Evolutionary conservation across 2,888 invertebrate species (phyloP).

Genomic region (Timandra comae): DNA sequence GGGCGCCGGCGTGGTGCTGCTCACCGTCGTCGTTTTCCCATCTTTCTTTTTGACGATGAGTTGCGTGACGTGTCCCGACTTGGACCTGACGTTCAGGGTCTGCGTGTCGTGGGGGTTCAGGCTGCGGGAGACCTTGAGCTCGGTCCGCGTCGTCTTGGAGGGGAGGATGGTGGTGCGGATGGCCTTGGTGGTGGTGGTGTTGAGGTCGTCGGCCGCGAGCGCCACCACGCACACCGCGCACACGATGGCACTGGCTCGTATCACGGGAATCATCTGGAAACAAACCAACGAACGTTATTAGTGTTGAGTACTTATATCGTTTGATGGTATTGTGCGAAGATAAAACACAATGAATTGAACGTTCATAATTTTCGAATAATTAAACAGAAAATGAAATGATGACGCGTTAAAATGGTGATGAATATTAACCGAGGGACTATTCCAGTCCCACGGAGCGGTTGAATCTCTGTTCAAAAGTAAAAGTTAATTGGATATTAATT

Average conservation of each 20-base stretch:
- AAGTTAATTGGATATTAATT: not conserved
- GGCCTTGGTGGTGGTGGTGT: conserved; percentile 58
- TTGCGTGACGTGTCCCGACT: conserved; percentile 85
- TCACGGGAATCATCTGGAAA: conserved; percentile 72
- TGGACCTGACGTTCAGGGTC: conserved; percentile 85
- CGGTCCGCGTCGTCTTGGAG: conserved; percentile 82
- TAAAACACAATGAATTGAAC: not conserved
- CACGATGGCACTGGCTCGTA: conserved; percentile 54
- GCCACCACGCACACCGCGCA: conserved; percentile 46
- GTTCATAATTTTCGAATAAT: too few relatives aligned
- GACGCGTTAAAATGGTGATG: too few relatives aligned
- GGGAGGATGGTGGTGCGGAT: conserved; percentile 65
- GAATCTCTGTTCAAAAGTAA: too few relatives aligned
- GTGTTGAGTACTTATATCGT: not conserved
- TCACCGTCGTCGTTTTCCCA: conserved; percentile 55
- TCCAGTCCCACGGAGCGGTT: too few relatives aligned
- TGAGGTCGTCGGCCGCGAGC: conserved; percentile 51
- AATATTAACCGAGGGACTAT: too few relatives aligned
- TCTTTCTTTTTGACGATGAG: conserved; percentile 85
- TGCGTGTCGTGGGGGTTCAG: conserved; percentile 86
- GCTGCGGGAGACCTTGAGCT: conserved; percentile 85
- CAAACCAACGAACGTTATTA: conserved; percentile 17
- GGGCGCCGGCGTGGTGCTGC: conserved; percentile 42
- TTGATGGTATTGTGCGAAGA: not conserved
- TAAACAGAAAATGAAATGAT: too few relatives aligned